Evolutionary conservation across 2,797 vertebrate species (phyloP).

Genomic region (Sciaenops ocellatus): DNA sequence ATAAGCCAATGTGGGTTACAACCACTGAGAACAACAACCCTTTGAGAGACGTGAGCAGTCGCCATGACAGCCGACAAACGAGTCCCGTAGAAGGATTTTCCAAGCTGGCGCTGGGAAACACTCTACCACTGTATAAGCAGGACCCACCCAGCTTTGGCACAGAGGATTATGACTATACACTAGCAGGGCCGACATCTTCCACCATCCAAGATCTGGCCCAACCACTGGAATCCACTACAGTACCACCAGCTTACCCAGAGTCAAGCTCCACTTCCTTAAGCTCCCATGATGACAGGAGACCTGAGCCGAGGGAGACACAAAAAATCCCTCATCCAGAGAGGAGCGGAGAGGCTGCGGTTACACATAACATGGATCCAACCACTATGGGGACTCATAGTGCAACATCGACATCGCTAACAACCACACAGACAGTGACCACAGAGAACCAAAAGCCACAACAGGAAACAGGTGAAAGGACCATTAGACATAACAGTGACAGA

Average conservation of each 20-base stretch:
- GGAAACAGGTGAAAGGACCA: conserved; percentile 42
- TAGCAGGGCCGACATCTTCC: conserved; percentile 63
- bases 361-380: conserved; percentile 39
- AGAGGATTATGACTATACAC: conserved; percentile 80
- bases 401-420: conserved; percentile 39
- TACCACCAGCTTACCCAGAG: conserved; percentile 37
- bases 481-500: conserved; percentile 49
- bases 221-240: conserved; percentile 62
- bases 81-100: conserved; percentile 72
- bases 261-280: conserved; percentile 56
- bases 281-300: conserved; percentile 58
- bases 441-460: conserved; percentile 53
- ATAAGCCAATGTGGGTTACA: conserved; percentile 64
- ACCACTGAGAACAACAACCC: conserved; percentile 81
- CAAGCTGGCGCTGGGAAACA: conserved; percentile 59
- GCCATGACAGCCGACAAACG: conserved; percentile 84
- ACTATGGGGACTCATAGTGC: conserved; percentile 42
- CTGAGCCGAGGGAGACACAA: conserved; percentile 64
- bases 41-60: conserved; percentile 82
- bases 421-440: conserved; percentile 48
- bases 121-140: conserved; percentile 78
- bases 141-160: conserved; percentile 74
- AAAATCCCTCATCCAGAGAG: conserved; percentile 42
- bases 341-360: conserved; percentile 43
- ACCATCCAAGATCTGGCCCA: conserved; percentile 50